Evolutionary conservation across 2,888 invertebrate genomes (phyloP).

Genomic region (Hydropsyche betteni): DNA sequence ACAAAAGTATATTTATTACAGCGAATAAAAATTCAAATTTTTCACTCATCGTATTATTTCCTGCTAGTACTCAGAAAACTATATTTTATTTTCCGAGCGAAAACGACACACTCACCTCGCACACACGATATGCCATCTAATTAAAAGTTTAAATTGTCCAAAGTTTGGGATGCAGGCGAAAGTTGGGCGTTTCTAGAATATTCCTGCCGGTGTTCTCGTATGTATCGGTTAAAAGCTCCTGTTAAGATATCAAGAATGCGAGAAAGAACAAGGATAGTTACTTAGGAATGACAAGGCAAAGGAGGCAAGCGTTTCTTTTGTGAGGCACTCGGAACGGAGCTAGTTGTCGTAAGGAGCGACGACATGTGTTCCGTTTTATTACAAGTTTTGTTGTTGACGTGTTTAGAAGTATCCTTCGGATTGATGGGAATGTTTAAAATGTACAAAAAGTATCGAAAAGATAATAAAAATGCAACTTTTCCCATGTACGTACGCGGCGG

Average conservation of each 20-base stretch:
- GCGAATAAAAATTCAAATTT: too few species aligned
- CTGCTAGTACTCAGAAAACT: too few species aligned
- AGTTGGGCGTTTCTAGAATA: conserved; percentile 2
- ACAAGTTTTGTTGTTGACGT: background rate
- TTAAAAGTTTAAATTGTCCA: conserved; percentile 21
- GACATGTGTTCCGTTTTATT: conserved; percentile 24
- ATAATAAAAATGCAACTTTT: too few species aligned
- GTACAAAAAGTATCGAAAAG: too few species aligned
- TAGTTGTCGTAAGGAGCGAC: too few species aligned
- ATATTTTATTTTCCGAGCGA: too few species aligned
- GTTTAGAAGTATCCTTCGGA: background rate
- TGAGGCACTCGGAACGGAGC: conserved; percentile 26
- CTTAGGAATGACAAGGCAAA: conserved; percentile 42
- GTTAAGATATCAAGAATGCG: conserved; percentile 21
- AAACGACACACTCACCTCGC: background rate
- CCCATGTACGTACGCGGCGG: too few species aligned
- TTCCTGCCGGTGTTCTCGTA: background rate
- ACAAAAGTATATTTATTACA: too few species aligned
- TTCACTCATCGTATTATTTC: too few species aligned
- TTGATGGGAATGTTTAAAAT: background rate
- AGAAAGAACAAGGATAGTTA: conserved; percentile 44
- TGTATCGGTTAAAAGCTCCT: conserved; percentile 19
- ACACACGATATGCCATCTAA: background rate
- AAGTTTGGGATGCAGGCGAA: conserved; percentile 4
- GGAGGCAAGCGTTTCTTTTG: conserved; percentile 33